phyloP scores from a whole-genome alignment of 2,888 invertebrate genomes.

The Mechanitis messenoides region DNA sequence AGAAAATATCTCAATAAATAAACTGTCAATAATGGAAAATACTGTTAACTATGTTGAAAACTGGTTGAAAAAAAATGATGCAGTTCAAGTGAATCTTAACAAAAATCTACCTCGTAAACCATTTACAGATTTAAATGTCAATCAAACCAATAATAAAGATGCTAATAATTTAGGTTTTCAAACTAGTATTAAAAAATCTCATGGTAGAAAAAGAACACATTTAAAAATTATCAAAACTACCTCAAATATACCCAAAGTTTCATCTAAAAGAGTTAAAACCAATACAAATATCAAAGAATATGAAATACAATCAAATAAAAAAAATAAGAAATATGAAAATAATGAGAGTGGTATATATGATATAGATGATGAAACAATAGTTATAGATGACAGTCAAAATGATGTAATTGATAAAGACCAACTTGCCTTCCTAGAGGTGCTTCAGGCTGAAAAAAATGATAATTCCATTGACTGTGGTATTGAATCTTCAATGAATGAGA shows the following conservation, averaged over 20 bases:
- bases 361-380: slow-evolving; percentile 48
- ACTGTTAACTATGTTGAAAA: slow-evolving; percentile 49
- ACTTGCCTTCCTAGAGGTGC: slow-evolving; percentile 52
- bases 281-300: slow-evolving; percentile 12
- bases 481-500: slow-evolving; percentile 1
- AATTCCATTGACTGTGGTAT: not conserved
- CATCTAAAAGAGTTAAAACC: slow-evolving; percentile 13
- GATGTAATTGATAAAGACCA: slow-evolving; percentile 53
- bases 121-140: slow-evolving; percentile 54
- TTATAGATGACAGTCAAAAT: slow-evolving; percentile 52
- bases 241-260: slow-evolving; percentile 23
- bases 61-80: slow-evolving; percentile 54
- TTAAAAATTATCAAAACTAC: slow-evolving; percentile 20
- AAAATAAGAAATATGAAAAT: slow-evolving; percentile 32
- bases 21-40: slow-evolving; percentile 47
- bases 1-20: slow-evolving; percentile 39
- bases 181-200: slow-evolving; percentile 9
- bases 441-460: slow-evolving; percentile 42
- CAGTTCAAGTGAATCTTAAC: slow-evolving; percentile 19
- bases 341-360: slow-evolving; percentile 53
- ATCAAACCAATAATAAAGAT: slow-evolving; percentile 26
- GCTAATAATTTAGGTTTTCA: slow-evolving; percentile 8
- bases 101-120: slow-evolving; percentile 44
- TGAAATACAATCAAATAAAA: not conserved
- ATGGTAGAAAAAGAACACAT: slow-evolving; percentile 22